Evolutionary conservation across 2,888 invertebrate genomes (phyloP), one percentile per base, ranked within the genome.

Genomic region (Ganaspis brasiliensis): DNA sequence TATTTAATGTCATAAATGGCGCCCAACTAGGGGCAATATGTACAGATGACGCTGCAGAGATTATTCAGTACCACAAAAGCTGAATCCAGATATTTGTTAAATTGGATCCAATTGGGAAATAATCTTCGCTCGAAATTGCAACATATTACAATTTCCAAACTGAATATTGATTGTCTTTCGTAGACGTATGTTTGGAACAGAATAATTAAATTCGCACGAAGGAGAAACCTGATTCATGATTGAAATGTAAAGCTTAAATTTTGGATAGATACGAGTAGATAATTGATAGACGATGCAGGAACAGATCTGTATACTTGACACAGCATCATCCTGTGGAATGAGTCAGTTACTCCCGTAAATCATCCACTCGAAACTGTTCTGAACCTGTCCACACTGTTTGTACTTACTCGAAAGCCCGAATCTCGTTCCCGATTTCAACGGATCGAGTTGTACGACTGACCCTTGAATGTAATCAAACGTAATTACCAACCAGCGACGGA

Each of bases 391-490:
- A 67, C 67, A 67, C 67, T 67, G 24, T 67, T 67, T 67, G 67
- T 67, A 67, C 67, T 67, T 67, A 45, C 40, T 67, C 40, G 45
- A 67, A 67, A 45, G 67, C 67, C 40, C 45, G 24, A 45, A 67
- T 67, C 45, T 37, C 67, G 67, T 67, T 67, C 67, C 67, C 67
- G 45, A 67, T 67, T 67, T 67, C 40, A 45, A 67, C 45, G 45
- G n/a, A 24, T 67, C 45, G 67, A 67, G 24, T 24, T 24, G 45
- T 67, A 45, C 40, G 40, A 45, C 67, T 67, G 67, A 45, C 67
- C 67, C 67, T 67, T 45, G 67, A 67, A 67, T 67, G 67, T 67
- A 67, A 67, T 67, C 67, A 67, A 67, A 67, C 67, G 67, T 40
- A 67, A 67, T 67, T 67, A 67, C 67, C 67, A 67, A 67, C 24